A percentile compares a stretch with the other conserved stretches of the same genome.
These are phyloP conservation scores for Acanthiza pusilla DNA, from an alignment of 2,797 vertebrate genomes.

Conservation along the genomic window DNA sequence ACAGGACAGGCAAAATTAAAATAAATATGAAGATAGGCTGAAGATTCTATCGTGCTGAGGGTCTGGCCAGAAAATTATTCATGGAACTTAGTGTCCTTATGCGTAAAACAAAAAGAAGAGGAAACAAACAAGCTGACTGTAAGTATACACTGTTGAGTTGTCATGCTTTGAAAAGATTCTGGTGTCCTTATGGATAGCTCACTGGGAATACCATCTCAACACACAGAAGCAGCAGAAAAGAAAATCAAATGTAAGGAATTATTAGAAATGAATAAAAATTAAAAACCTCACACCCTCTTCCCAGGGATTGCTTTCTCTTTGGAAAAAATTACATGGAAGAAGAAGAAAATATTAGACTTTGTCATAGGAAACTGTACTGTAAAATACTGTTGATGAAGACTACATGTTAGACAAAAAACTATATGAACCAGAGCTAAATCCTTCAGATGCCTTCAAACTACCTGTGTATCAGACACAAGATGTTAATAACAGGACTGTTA, in stretches of 20 bases:
- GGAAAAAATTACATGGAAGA: neutral
- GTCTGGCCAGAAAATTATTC: neutral
- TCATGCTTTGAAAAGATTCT: neutral
- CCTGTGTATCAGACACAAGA: neutral
- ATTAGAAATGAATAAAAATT: neutral
- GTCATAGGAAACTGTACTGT: neutral
- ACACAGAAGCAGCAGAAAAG: neutral
- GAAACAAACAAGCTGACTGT: neutral
- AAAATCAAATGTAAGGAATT: neutral
- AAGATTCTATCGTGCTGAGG: neutral
- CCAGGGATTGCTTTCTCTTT: neutral
- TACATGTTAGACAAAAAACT: neutral
- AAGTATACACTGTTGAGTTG: neutral
- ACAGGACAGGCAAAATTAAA: neutral
- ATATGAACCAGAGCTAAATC: neutral
- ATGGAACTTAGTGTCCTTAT: neutral
- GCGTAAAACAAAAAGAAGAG: neutral
- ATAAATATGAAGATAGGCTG: neutral
- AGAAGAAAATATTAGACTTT: neutral
- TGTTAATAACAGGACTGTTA: neutral
- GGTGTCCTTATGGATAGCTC: neutral
- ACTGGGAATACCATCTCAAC: neutral
- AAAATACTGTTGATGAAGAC: neutral
- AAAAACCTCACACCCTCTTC: neutral
- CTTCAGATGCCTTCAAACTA: neutral